Evolutionary conservation across 2,797 vertebrate species (phyloP).

Genomic region (Sebastes nivosus): DNA sequence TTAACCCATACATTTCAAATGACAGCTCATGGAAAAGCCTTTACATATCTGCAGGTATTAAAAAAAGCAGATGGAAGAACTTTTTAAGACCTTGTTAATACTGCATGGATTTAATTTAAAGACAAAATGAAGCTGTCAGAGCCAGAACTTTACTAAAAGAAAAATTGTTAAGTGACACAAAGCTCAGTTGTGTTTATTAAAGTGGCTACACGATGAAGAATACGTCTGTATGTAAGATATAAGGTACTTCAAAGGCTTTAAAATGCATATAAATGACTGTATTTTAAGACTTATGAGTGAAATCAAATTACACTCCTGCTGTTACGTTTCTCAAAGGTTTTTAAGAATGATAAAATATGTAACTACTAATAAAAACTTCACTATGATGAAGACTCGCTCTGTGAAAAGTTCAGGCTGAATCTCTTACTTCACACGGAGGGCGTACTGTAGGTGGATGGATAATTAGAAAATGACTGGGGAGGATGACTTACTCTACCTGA

Average conservation of each 20-base stretch:
- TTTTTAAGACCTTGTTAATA: slow-evolving; percentile 9
- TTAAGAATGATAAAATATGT: slow-evolving; percentile 26
- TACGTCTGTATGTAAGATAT: not conserved
- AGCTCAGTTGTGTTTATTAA: not conserved
- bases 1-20: not conserved
- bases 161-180: not conserved
- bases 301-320: not conserved
- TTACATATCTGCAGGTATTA: not conserved
- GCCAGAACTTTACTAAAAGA: not conserved
- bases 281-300: not conserved
- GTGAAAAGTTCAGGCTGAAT: not conserved
- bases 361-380: slow-evolving; percentile 10
- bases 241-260: not conserved
- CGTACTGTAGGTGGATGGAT: slow-evolving; percentile 1
- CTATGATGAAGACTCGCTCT: slow-evolving; percentile 7
- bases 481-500: slow-evolving; percentile 84
- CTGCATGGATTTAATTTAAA: slow-evolving; percentile 14
- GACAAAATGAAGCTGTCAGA: slow-evolving; percentile 2
- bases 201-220: not conserved
- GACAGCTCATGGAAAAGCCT: not conserved
- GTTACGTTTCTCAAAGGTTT: slow-evolving; percentile 1
- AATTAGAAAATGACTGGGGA: not conserved
- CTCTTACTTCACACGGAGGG: not conserved
- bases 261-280: not conserved
- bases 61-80: not conserved